These are phyloP conservation scores for Crocallis elinguaria DNA, from an alignment of 2,888 invertebrate species.

Conservation along the genomic window DNA sequence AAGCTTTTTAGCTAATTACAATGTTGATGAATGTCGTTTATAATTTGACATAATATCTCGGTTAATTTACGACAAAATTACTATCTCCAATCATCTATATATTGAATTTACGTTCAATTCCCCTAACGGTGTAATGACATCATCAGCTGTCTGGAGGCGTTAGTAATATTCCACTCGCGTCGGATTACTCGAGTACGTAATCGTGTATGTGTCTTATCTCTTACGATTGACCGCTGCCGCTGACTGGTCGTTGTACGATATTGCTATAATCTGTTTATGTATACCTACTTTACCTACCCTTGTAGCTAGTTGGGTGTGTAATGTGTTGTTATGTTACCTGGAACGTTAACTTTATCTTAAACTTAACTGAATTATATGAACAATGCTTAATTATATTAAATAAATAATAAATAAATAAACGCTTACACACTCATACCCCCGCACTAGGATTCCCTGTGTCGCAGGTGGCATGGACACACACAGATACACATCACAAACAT, in stretches of 20 bases:
- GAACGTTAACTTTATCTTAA: background rate
- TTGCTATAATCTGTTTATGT: constrained; percentile 1
- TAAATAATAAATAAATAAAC: too few relatives aligned
- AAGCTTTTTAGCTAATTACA: background rate
- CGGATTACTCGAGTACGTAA: background rate
- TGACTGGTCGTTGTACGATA: constrained; percentile 14
- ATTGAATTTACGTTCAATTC: background rate
- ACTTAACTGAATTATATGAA: too few relatives aligned
- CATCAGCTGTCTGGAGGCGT: background rate
- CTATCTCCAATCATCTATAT: background rate
- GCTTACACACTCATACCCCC: too few relatives aligned
- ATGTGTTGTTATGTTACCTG: background rate
- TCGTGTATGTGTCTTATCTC: background rate
- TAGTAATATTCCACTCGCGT: constrained; percentile 5
- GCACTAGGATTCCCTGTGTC: too few relatives aligned
- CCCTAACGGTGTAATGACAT: background rate
- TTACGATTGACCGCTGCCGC: constrained; percentile 1
- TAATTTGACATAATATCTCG: background rate
- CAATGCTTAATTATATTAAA: too few relatives aligned
- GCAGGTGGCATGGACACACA: too few relatives aligned
- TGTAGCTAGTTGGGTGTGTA: too few relatives aligned
- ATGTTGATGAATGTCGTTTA: background rate
- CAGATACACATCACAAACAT: too few relatives aligned
- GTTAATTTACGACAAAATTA: background rate
- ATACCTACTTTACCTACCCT: background rate